These are phyloP conservation scores for Uropetala carovei DNA, from an alignment of 2,888 invertebrate genomes.

Conservation along the genomic window DNA sequence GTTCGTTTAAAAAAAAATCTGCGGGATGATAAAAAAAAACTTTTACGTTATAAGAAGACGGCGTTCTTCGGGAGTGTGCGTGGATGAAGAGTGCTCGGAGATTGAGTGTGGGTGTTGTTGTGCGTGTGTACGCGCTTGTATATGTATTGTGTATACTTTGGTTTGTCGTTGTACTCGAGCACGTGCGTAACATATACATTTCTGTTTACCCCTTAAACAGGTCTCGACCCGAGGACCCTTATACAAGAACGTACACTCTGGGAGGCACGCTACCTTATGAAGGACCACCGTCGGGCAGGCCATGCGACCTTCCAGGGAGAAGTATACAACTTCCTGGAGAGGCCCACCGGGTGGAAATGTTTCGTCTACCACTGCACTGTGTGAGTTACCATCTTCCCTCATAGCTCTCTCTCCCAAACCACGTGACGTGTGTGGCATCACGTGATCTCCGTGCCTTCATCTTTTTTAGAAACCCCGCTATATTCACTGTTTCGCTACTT, in stretches of 20 bases:
- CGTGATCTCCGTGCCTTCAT: neutral
- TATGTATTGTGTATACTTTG: neutral
- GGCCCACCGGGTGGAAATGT: conserved; percentile 90
- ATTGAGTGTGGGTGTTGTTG: neutral
- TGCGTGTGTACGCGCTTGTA: neutral
- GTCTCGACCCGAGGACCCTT: conserved; percentile 71
- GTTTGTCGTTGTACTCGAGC: neutral
- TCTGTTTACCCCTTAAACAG: conserved; percentile 68
- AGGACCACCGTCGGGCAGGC: conserved; percentile 81
- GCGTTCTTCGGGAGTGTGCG: no score
- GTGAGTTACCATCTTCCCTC: conserved; percentile 77
- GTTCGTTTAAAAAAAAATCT: no score
- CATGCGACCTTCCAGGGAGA: conserved; percentile 85
- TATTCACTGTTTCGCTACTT: neutral
- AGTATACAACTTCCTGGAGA: conserved; percentile 89
- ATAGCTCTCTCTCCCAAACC: neutral
- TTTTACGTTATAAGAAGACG: no score
- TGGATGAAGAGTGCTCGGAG: neutral
- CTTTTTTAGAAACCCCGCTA: neutral
- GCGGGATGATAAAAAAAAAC: no score
- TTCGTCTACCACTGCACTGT: conserved; percentile 89
- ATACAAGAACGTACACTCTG: conserved; percentile 72
- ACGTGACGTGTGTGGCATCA: neutral
- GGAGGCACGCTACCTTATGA: conserved; percentile 79
- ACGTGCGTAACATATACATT: neutral